Evolutionary conservation across 2,113 vertebrate genomes (phyloP), one percentile per base, ranked within the genome.

Genomic region (Grammomys dolichurus): DNA sequence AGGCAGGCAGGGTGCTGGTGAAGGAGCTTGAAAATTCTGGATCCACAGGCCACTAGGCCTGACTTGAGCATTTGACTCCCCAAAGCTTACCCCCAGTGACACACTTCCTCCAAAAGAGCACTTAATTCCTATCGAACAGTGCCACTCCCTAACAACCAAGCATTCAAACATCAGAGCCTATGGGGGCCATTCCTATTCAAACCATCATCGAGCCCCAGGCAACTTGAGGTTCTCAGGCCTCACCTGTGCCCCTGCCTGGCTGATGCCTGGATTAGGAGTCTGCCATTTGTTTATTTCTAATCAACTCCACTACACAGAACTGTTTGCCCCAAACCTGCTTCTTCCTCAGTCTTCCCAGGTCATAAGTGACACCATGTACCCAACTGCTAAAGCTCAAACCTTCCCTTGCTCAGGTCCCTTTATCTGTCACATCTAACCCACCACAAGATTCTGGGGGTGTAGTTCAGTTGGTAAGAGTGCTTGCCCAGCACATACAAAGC

Each of bases 261-360:
- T 73, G 7, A 17, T 6, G 7, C 36, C 65, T 26, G 33, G 20
- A 2, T 5, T 17, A 2, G 9, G 63, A 0, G 0, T 14, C 43
- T 1, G 84, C 1, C 0, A 0, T 0, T 14, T 0, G 0, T 0
- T 33, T 60, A 3, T 3, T 31, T 60, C 75, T 11, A 16, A 16
- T 26, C 36, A 16, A 2, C 76, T 1, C 12, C 6, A 20, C 28
- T 0, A 40, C 14, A 56, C 33, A 22, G 51, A 40, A n/a, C 56
- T 9, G 7, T 1, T 36, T 40, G 2, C 48, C n/a, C 56, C 73
- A 72, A 5, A 56, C 8, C 7, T n/a, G 40, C 65, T 40, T 80
- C 89, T n/a, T 24, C n/a, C 46, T 87, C 46, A 0, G 0, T 33
- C n/a, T 56, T 33, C 88, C 70, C 48, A 20, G 0, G 14, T 63